Base-by-base conservation (phyloP, 2,888 invertebrate genomes). In the Cataglyphis altisquamis region DNA sequence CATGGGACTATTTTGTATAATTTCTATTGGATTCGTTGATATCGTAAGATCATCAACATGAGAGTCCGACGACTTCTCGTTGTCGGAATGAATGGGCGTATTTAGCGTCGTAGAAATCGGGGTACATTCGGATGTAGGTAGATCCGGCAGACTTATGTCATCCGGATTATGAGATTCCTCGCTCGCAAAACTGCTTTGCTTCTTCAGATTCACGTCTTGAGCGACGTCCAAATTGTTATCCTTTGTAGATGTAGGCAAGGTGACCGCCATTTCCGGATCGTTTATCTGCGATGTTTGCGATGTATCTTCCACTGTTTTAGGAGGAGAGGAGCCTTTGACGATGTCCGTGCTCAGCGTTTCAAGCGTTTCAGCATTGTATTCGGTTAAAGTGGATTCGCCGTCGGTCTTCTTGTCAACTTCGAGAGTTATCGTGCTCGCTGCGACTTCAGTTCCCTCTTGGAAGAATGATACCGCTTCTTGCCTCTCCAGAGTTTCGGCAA, bases 51-150 rank as follows among this genome's bases (percentile, higher is more conserved):
- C 86, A 29, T 90, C 89, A 12, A 77, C 87, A 66, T 90, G 92
- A n/a, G 52, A 52, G 21, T 92, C 91, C 2, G 94, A 90, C 0
- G 93, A 93, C 64, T 94, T 94, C 77, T 94, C 94, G 52, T 92
- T 94, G 55, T 94, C 94, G 0, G 94, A 94, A 67, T 94, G 94
- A 63, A 92, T 94, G 0, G 94, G 94, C 0, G 94, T 95, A 68
- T 94, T 95, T 2, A 95, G 81, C 1, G 94, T 94, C 25, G 94
- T 94, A 5, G 94, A 94, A 10, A 94, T 91, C 3, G 94, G 93
- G 3, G 94, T 94, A 52, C 94, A 94, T 72, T 94, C 94, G 1
- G 93, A 94, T 0, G 93, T 94, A 10, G 94, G 92, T 29, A 95
- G 82, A 74, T 95, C 94, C 0, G 94, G 94, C 81, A 95, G 84